Evolutionary conservation across 2,888 invertebrate species (phyloP).

Genomic region (Yponomeuta cagnagella): DNA sequence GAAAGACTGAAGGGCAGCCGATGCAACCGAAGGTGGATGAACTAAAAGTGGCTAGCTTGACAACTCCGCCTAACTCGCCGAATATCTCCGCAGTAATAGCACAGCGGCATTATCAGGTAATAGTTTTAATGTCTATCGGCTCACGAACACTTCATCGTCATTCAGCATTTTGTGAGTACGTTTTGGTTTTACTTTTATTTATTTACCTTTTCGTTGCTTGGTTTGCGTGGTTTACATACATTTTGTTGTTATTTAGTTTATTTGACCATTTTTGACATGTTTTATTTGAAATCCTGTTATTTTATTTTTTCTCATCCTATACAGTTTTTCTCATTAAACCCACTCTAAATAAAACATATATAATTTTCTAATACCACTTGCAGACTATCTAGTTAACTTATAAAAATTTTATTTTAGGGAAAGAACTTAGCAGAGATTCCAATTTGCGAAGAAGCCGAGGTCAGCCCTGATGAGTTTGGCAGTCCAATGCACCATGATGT

Average conservation of each 20-base stretch:
- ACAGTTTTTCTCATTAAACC: neutral
- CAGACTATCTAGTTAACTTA: slow-evolving; percentile 4
- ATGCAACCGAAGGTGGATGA: slow-evolving; percentile 66
- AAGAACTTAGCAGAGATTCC: slow-evolving; percentile 78
- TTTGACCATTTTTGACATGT: too few species aligned
- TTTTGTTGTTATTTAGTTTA: too few species aligned
- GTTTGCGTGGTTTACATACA: slow-evolving; percentile 6
- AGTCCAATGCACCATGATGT: slow-evolving; percentile 65
- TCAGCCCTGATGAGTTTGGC: slow-evolving; percentile 75
- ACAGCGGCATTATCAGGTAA: slow-evolving; percentile 77
- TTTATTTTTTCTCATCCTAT: slow-evolving; percentile 24
- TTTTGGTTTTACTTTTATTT: slow-evolving; percentile 39
- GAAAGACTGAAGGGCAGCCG: slow-evolving; percentile 53
- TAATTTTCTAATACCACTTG: neutral
- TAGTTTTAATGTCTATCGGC: slow-evolving; percentile 25
- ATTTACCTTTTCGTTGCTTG: slow-evolving; percentile 9
- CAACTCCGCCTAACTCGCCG: slow-evolving; percentile 84
- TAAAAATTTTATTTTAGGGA: slow-evolving; percentile 42
- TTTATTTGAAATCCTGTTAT: slow-evolving; percentile 22
- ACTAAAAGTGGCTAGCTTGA: slow-evolving; percentile 60
- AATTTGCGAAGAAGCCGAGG: slow-evolving; percentile 79
- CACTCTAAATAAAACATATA: neutral
- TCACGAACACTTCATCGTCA: neutral
- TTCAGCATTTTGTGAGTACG: slow-evolving; percentile 60
- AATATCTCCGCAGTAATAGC: slow-evolving; percentile 80